Percentiles rank a stretch among this genome's conserved stretches.
These are phyloP conservation scores for Pseudoatta argentina DNA, from an alignment of 1,140 invertebrate species.

Conservation along the genomic window DNA sequence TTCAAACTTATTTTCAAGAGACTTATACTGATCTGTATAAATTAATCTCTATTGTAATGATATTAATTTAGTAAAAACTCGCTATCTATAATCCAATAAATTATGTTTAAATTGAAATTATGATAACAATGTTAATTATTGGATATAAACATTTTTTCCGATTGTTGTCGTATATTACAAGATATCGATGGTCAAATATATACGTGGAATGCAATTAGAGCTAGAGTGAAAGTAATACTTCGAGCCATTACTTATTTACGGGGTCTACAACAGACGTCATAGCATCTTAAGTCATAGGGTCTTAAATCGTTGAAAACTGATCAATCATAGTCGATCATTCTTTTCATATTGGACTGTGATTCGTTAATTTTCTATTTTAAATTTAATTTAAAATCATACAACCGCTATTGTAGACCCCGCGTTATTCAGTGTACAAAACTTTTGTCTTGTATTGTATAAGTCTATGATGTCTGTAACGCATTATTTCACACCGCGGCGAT, in stretches of 20 bases:
- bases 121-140: background rate
- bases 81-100: background rate
- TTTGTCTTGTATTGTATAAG: background rate
- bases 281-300: too few relatives aligned
- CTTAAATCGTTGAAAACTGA: too few relatives aligned
- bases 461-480: background rate
- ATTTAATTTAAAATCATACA: too few relatives aligned
- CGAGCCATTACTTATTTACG: too few relatives aligned
- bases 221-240: conserved; percentile 69
- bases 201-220: conserved; percentile 31
- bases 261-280: too few relatives aligned
- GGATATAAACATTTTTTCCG: background rate
- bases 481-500: background rate
- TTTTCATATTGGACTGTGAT: too few relatives aligned
- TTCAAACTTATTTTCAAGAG: background rate
- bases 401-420: too few relatives aligned
- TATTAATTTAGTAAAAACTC: background rate
- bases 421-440: background rate
- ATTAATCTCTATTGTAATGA: background rate
- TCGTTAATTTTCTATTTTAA: too few relatives aligned
- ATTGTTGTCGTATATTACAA: background rate
- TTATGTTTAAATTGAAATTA: background rate
- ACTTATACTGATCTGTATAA: background rate
- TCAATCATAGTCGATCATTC: too few relatives aligned
- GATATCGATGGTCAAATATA: conserved; percentile 49